A percentile compares a stretch with the other conserved stretches of the same genome.
These are phyloP conservation scores for Lasius fuliginosus DNA, from an alignment of 2,888 invertebrate species.

Conservation along the genomic window DNA sequence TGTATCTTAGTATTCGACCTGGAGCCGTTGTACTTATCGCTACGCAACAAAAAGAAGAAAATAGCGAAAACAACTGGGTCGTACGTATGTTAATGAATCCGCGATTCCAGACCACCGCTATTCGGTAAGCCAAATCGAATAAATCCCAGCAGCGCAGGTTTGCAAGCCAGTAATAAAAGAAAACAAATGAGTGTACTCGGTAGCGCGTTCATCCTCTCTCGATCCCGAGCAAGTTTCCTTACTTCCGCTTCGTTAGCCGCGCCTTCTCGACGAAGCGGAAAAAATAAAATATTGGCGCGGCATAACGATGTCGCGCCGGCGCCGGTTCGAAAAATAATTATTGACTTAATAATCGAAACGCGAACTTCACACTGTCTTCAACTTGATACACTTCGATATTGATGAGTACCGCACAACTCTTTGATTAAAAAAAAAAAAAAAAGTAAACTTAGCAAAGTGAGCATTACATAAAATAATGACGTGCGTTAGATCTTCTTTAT, in stretches of 20 bases:
- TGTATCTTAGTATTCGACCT: slow-evolving; percentile 13
- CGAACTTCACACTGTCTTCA: not conserved
- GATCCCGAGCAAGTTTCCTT: slow-evolving; percentile 47
- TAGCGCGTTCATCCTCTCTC: slow-evolving; percentile 8
- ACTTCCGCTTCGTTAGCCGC: slow-evolving; percentile 45
- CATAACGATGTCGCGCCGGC: not conserved
- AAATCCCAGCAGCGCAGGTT: slow-evolving; percentile 46
- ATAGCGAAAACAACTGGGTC: slow-evolving; percentile 13
- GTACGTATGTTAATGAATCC: slow-evolving; percentile 54
- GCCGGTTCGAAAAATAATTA: slow-evolving; percentile 39
- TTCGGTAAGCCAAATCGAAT: slow-evolving; percentile 50
- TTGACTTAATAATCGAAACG: slow-evolving; percentile 50
- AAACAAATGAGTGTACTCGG: slow-evolving; percentile 49
- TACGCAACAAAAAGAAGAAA: not conserved
- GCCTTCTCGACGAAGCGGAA: slow-evolving; percentile 35
- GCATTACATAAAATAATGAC: slow-evolving; percentile 6
- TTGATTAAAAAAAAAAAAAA: slow-evolving; percentile 10
- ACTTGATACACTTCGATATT: not conserved
- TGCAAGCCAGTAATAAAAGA: slow-evolving; percentile 51
- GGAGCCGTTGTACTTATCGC: not conserved
- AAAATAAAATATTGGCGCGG: slow-evolving; percentile 40
- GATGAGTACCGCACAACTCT: not conserved
- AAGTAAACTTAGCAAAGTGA: not conserved
- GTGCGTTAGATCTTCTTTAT: not conserved
- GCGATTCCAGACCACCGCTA: not conserved